A percentile compares a stretch with the other conserved stretches of the same genome.
Conservation (phyloP, 2,797 vertebrate genomes). For the Argya squamiceps region DNA sequence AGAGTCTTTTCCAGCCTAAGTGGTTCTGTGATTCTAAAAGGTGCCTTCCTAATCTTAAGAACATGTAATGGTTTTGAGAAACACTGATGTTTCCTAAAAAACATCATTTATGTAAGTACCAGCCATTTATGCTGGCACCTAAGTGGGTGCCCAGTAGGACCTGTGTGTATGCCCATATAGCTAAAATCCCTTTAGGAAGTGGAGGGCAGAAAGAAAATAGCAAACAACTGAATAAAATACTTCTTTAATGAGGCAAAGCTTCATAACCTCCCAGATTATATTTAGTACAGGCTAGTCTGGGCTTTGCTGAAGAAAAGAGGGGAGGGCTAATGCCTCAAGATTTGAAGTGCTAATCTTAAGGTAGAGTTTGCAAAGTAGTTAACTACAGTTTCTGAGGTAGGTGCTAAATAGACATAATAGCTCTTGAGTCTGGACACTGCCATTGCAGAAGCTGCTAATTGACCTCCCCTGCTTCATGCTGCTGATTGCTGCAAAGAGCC, state of each 20-base stretch:
- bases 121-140: neutral
- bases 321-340: neutral
- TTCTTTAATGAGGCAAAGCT: neutral
- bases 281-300: neutral
- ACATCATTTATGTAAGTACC: neutral
- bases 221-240: neutral
- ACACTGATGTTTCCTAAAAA: neutral
- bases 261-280: neutral
- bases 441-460: neutral
- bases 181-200: neutral
- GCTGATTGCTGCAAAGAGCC: neutral
- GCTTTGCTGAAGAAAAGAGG: neutral
- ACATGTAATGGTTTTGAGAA: neutral
- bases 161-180: neutral
- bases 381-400: neutral
- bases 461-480: neutral
- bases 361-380: neutral
- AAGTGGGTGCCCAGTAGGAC: neutral
- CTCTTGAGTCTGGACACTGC: neutral
- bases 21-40: neutral
- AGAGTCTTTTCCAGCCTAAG: neutral
- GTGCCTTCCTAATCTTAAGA: neutral
- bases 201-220: neutral
- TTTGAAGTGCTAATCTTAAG: neutral
- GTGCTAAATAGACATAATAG: neutral